phyloP scores from a whole-genome alignment of 2,113 vertebrate genomes.

The Percina caprodes region DNA sequence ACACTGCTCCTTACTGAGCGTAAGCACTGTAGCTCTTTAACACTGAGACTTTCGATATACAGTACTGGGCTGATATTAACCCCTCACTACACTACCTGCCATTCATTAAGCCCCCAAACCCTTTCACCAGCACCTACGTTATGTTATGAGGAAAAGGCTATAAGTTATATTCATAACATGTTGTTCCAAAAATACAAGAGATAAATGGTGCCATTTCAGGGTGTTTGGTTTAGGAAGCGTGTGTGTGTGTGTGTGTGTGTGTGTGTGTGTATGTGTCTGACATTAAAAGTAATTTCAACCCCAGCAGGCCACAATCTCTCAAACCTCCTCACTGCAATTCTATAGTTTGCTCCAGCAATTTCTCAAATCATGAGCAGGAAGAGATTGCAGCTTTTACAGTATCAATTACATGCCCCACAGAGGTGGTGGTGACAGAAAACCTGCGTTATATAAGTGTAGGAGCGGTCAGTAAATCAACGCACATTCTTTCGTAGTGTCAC shows the following conservation, averaged over 20 bases:
- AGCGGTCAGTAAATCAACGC: too few species aligned
- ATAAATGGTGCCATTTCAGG: constrained; percentile 37
- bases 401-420: constrained; percentile 49
- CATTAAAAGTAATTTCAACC: constrained; percentile 48
- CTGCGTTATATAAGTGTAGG: background rate
- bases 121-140: constrained; percentile 9
- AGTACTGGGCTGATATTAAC: constrained; percentile 48
- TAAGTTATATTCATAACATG: constrained; percentile 56
- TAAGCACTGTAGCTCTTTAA: constrained; percentile 29
- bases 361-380: constrained; percentile 43
- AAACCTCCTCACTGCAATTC: constrained; percentile 24
- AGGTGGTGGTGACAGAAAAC: constrained; percentile 38
- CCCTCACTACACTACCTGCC: constrained; percentile 43
- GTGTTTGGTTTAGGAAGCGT: constrained; percentile 23
- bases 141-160: constrained; percentile 39
- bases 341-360: constrained; percentile 41
- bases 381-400: constrained; percentile 51
- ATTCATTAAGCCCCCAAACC: constrained; percentile 53
- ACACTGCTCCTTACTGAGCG: constrained; percentile 47
- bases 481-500: too few species aligned
- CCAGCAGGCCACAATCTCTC: constrained; percentile 20
- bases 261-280: background rate
- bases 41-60: constrained; percentile 37
- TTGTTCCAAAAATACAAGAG: constrained; percentile 55
- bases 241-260: background rate